phyloP scores from a whole-genome alignment of 2,113 vertebrate genomes.

The Pungitius pungitius region DNA sequence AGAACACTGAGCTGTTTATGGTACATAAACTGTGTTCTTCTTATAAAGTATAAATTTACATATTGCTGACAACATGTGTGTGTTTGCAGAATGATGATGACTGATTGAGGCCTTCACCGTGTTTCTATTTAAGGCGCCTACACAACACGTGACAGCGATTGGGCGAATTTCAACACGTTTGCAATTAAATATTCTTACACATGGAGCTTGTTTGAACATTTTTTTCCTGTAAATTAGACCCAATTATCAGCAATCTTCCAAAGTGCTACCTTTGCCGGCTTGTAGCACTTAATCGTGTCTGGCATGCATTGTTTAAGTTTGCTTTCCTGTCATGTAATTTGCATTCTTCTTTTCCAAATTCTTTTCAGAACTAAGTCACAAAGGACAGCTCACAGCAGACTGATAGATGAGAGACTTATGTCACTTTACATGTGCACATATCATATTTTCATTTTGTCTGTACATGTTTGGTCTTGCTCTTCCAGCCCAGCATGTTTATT shows the following conservation, averaged over 20 bases:
- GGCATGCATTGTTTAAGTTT: constrained; percentile 71
- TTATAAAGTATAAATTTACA: constrained; percentile 28
- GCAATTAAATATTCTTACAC: constrained; percentile 78
- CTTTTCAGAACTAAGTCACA: not conserved
- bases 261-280: constrained; percentile 73
- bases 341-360: constrained; percentile 49
- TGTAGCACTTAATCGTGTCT: constrained; percentile 70
- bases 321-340: constrained; percentile 58
- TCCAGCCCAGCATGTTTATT: constrained; percentile 25
- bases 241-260: constrained; percentile 82
- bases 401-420: not conserved
- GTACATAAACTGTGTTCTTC: constrained; percentile 46
- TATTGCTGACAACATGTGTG: constrained; percentile 41
- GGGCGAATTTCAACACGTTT: constrained; percentile 59
- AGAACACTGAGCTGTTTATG: constrained; percentile 57
- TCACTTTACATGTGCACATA: not conserved
- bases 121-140: constrained; percentile 58
- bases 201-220: constrained; percentile 62
- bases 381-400: constrained; percentile 3
- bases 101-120: constrained; percentile 30
- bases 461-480: constrained; percentile 16
- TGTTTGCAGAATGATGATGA: constrained; percentile 49
- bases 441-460: constrained; percentile 27
- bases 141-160: constrained; percentile 54
- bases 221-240: constrained; percentile 69